Evolutionary conservation across 2,113 vertebrate species (phyloP).

Genomic region (Dipodomys spectabilis): DNA sequence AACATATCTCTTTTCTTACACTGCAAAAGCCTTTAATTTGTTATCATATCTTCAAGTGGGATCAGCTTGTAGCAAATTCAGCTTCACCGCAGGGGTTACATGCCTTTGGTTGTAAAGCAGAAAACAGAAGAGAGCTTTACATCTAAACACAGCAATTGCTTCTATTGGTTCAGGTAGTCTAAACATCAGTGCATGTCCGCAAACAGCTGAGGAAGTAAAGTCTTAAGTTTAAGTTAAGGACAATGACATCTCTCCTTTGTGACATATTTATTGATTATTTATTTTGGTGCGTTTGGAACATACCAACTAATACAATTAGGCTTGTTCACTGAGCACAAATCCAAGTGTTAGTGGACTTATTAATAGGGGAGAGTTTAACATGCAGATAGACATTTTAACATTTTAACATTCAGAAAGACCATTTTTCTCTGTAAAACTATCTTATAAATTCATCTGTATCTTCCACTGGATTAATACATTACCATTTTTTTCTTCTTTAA

Average conservation of each 20-base stretch:
- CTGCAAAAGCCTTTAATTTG: slow-evolving; percentile 37
- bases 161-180: not conserved
- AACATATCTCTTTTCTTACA: slow-evolving; percentile 57
- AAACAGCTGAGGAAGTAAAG: not conserved
- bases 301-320: not conserved
- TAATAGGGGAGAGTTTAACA: not conserved
- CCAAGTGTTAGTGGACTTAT: not conserved
- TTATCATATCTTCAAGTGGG: slow-evolving; percentile 48
- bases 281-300: not conserved
- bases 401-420: not conserved
- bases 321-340: not conserved
- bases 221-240: slow-evolving; percentile 5
- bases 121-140: not conserved
- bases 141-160: not conserved
- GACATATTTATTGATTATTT: not conserved
- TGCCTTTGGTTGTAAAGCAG: not conserved
- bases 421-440: not conserved
- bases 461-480: not conserved
- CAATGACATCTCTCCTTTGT: not conserved
- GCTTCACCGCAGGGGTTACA: not conserved
- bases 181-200: not conserved
- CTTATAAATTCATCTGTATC: not conserved
- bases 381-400: not conserved
- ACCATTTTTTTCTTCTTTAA: slow-evolving; percentile 24
- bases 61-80: slow-evolving; percentile 62